phyloP scores from a whole-genome alignment of 2,797 vertebrate genomes.

The Chelonia mydas region DNA sequence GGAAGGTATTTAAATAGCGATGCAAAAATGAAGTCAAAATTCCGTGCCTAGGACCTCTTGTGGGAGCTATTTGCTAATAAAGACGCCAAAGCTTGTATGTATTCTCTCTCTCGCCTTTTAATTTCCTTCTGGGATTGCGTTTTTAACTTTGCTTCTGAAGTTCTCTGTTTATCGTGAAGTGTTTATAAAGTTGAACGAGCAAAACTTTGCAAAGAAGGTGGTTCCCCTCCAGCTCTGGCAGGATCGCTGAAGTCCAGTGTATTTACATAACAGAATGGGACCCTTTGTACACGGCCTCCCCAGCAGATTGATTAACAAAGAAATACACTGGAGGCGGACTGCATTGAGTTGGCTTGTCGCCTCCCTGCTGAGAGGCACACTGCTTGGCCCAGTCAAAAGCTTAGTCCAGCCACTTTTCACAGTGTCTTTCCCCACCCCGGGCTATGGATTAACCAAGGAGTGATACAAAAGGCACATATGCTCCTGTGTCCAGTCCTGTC shows the following conservation, averaged over 20 bases:
- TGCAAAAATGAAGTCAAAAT: not conserved
- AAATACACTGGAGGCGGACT: conserved; percentile 41
- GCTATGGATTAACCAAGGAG: conserved; percentile 88
- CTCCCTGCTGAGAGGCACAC: conserved; percentile 13
- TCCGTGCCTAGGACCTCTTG: fast-evolving
- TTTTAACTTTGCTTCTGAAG: not conserved
- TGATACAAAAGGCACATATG: conserved; percentile 94
- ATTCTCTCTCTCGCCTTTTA: fast-evolving
- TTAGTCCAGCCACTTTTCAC: conserved; percentile 57
- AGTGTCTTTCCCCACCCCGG: conserved; percentile 75
- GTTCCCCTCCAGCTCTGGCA: not conserved
- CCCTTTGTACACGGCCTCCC: not conserved
- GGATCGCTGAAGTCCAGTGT: conserved; percentile 34
- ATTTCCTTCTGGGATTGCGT: fast-evolving
- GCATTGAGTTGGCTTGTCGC: not conserved
- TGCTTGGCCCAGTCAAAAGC: conserved; percentile 35
- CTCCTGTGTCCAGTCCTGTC: conserved; percentile 82
- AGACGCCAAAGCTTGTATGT: fast-evolving
- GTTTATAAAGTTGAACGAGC: not conserved
- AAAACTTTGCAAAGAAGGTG: not conserved
- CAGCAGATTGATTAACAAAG: conserved; percentile 83
- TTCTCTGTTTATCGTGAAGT: fast-evolving
- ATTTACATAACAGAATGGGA: conserved; percentile 79
- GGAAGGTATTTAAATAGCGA: not conserved
- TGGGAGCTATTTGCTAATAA: not conserved